A percentile compares a stretch with the other conserved stretches of the same genome.
phyloP scores from a whole-genome alignment of 2,797 vertebrate species.

The Mormyrus proboscirostris region DNA sequence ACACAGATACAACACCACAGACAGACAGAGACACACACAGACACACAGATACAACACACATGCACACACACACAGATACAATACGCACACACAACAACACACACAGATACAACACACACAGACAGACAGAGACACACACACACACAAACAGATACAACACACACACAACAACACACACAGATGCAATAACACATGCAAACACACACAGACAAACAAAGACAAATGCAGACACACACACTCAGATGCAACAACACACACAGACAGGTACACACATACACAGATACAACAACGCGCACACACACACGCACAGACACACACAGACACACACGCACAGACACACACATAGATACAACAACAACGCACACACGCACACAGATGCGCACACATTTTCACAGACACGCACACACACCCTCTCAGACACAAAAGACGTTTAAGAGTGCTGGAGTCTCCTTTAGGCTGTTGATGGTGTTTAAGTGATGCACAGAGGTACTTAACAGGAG shows the following conservation, averaged over 20 bases:
- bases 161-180: neutral
- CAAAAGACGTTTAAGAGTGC: slow-evolving; percentile 70
- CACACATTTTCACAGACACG: neutral
- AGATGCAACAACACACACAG: neutral
- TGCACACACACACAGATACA: neutral
- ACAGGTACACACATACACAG: neutral
- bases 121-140: neutral
- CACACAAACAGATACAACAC: neutral
- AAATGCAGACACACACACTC: neutral
- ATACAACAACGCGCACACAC: too few relatives aligned
- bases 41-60: neutral
- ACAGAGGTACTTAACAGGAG: slow-evolving; percentile 72
- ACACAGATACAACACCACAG: neutral
- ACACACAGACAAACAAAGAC: neutral
- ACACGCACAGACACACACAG: too few relatives aligned
- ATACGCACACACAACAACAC: too few relatives aligned
- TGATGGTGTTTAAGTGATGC: slow-evolving; percentile 80
- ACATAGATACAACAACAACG: neutral
- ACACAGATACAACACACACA: neutral
- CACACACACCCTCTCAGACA: slow-evolving; percentile 11
- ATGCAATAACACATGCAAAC: neutral
- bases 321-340: neutral
- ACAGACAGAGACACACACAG: too few relatives aligned
- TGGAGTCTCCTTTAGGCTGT: slow-evolving; percentile 77
- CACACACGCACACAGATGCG: neutral